Conservation (phyloP, 1,140 invertebrate species). For the Heterodera carotae region DNA sequence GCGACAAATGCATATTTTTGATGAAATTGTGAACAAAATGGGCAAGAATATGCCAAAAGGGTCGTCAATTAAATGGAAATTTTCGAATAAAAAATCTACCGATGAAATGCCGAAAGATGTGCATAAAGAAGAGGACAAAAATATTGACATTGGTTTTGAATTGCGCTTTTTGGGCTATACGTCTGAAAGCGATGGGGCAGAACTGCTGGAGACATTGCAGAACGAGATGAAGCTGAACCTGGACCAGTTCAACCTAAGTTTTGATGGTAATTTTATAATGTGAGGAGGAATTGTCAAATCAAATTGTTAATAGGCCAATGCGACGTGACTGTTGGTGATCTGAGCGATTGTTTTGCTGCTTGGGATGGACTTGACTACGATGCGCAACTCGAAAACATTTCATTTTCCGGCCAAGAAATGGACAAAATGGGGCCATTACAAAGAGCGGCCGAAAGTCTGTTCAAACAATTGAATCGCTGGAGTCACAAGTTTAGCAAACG, state of each 20-base stretch:
- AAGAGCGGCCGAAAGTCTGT: not conserved
- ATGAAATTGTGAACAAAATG: not conserved
- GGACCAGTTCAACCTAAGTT: not conserved
- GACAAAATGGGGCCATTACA: not conserved
- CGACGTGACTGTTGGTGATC: not conserved
- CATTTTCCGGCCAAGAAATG: not conserved
- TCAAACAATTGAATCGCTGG: not conserved
- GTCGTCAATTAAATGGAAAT: not conserved
- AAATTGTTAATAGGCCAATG: not conserved
- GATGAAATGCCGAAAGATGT: not conserved
- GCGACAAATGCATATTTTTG: not conserved
- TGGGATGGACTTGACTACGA: not conserved
- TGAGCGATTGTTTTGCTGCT: not conserved
- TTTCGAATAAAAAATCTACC: not conserved
- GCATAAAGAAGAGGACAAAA: not conserved
- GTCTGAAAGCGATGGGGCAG: not conserved
- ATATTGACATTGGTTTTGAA: not conserved
- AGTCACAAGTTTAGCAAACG: not conserved
- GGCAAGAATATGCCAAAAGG: not conserved
- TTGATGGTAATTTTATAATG: not conserved
- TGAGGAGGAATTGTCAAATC: too few relatives aligned
- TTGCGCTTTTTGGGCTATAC: not conserved
- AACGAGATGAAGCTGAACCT: not conserved
- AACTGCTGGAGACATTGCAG: not conserved
- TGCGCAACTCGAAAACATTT: not conserved